These are phyloP conservation scores for Pavo muticus DNA, from an alignment of 2,113 vertebrate species.

Conservation along the genomic window DNA sequence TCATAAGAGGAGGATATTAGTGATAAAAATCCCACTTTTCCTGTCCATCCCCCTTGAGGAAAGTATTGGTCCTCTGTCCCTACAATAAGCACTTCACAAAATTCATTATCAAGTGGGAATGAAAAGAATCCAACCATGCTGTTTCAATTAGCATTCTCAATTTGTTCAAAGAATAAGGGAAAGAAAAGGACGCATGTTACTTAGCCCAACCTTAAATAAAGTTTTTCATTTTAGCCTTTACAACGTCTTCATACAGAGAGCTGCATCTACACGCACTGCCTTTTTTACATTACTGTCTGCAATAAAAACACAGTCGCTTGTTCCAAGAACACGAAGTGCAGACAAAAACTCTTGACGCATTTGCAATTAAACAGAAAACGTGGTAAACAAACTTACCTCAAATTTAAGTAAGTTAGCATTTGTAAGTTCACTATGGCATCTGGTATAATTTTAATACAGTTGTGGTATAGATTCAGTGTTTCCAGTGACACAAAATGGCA, in stretches of 20 bases:
- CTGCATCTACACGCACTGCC: background rate
- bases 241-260: background rate
- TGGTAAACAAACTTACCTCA: conserved; percentile 84
- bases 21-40: background rate
- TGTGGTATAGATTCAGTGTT: conserved; percentile 93
- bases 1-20: background rate
- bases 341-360: background rate
- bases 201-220: background rate
- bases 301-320: background rate
- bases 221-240: background rate
- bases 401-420: conserved; percentile 91
- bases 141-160: background rate
- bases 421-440: conserved; percentile 89
- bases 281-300: background rate
- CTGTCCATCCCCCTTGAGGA: background rate
- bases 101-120: background rate
- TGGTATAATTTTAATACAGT: conserved; percentile 94
- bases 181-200: background rate
- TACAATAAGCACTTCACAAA: background rate
- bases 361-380: background rate
- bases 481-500: conserved; percentile 94
- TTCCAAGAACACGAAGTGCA: background rate
- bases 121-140: background rate
- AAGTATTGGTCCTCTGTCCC: background rate
- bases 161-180: background rate